phyloP scores from a whole-genome alignment of 2,113 vertebrate species.

The Ptychochromis oligacanthus region DNA sequence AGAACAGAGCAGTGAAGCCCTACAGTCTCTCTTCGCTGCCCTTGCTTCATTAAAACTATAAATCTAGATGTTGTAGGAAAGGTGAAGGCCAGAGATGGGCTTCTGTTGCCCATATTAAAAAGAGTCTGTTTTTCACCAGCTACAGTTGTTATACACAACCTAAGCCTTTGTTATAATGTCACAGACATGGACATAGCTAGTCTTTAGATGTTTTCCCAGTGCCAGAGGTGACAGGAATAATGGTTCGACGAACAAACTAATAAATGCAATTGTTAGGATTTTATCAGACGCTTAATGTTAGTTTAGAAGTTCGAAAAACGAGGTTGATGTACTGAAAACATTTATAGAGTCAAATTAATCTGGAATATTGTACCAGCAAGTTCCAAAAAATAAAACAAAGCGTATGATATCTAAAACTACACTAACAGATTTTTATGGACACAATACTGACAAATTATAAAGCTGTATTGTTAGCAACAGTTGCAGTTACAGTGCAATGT shows the following conservation, averaged over 20 bases:
- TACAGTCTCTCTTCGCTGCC: constrained; percentile 61
- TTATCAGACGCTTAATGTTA: not conserved
- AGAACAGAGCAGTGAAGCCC: constrained; percentile 55
- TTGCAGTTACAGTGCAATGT: not conserved
- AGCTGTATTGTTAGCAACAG: not conserved
- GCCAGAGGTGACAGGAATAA: not conserved
- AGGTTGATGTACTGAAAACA: not conserved
- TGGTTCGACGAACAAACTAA: not conserved
- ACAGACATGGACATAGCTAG: not conserved
- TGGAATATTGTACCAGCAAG: not conserved
- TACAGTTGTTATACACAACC: constrained; percentile 1
- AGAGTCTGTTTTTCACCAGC: constrained; percentile 13
- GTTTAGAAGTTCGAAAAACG: not conserved
- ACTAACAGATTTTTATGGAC: not conserved
- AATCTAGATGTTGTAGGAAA: constrained; percentile 64
- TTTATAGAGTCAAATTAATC: not conserved
- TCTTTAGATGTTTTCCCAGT: not conserved
- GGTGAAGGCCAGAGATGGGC: constrained; percentile 49
- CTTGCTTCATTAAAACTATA: constrained; percentile 77
- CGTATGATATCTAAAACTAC: not conserved
- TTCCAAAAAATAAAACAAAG: not conserved
- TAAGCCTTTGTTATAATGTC: not conserved
- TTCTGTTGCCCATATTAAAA: constrained; percentile 50
- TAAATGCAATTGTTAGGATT: too few species aligned
- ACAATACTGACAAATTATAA: not conserved